phyloP scores from a whole-genome alignment of 2,888 invertebrate genomes.

The Rapana venosa region DNA sequence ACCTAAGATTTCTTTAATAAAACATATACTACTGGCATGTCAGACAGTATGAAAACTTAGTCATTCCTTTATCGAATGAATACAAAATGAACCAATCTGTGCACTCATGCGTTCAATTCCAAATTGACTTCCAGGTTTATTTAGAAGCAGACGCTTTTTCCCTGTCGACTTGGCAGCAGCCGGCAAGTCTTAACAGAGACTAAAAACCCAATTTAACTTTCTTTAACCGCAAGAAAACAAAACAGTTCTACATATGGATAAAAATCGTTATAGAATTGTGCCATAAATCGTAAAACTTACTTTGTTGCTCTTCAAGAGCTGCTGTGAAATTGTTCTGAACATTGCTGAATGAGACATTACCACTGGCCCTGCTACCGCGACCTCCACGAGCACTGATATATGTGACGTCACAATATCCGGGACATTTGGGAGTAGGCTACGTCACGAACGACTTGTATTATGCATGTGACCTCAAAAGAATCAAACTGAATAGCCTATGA shows the following conservation, averaged over 20 bases:
- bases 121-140: too few relatives aligned
- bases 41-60: too few relatives aligned
- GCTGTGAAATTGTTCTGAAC: slow-evolving; percentile 35
- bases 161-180: not conserved
- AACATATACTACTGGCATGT: too few relatives aligned
- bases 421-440: not conserved
- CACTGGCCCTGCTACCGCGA: not conserved
- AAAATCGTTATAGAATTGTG: too few relatives aligned
- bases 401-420: slow-evolving; percentile 34
- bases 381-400: slow-evolving; percentile 39
- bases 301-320: slow-evolving; percentile 32
- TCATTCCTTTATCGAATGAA: too few relatives aligned
- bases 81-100: not conserved
- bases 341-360: slow-evolving; percentile 30
- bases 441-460: not conserved
- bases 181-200: not conserved
- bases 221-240: not conserved
- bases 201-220: not conserved
- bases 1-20: too few relatives aligned
- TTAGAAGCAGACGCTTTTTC: not conserved
- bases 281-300: slow-evolving; percentile 3
- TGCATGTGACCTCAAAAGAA: not conserved
- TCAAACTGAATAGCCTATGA: not conserved
- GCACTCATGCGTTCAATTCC: not conserved
- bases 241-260: not conserved